Conservation (phyloP, 30 jellyfish, hydroid and myxozoan genomes). For the Hydra vulgaris region DNA sequence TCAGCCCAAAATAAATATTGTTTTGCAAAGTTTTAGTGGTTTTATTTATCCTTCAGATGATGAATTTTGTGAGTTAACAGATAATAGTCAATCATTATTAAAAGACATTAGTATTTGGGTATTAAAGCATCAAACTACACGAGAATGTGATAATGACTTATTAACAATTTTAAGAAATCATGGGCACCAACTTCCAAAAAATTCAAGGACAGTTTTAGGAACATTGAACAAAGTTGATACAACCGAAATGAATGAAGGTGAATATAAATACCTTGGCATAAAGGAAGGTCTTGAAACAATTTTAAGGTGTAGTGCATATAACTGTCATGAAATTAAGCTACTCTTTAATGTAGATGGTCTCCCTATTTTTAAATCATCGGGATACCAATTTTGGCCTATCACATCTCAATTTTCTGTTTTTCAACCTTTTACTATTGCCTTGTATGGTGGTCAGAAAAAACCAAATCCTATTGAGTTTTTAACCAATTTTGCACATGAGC, state of each 20-base stretch:
- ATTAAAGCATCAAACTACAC: not conserved
- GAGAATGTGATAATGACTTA: not conserved
- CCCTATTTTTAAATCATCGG: slow-evolving; percentile 18
- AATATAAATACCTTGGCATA: not conserved
- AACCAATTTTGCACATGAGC: slow-evolving; percentile 4
- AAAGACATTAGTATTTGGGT: not conserved
- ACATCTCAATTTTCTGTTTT: slow-evolving; percentile 4
- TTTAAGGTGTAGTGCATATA: not conserved
- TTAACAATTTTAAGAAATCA: not conserved
- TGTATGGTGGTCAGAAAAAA: slow-evolving; percentile 25
- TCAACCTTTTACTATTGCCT: slow-evolving; percentile 23
- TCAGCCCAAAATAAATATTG: not conserved
- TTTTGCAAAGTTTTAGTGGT: not conserved
- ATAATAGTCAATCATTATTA: not conserved
- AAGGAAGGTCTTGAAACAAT: not conserved
- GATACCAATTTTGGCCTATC: slow-evolving; percentile 22
- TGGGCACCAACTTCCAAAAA: not conserved
- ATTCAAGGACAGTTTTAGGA: not conserved
- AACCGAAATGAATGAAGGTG: not conserved
- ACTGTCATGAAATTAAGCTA: slow-evolving; percentile 2
- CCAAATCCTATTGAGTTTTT: slow-evolving; percentile 14
- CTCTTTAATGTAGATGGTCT: slow-evolving; percentile 17
- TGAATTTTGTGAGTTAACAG: not conserved
- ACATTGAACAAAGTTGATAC: not conserved
- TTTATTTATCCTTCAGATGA: not conserved